Conservation (phyloP, 92 coral and sea anemone genomes). For the Pocillopora grandis region DNA sequence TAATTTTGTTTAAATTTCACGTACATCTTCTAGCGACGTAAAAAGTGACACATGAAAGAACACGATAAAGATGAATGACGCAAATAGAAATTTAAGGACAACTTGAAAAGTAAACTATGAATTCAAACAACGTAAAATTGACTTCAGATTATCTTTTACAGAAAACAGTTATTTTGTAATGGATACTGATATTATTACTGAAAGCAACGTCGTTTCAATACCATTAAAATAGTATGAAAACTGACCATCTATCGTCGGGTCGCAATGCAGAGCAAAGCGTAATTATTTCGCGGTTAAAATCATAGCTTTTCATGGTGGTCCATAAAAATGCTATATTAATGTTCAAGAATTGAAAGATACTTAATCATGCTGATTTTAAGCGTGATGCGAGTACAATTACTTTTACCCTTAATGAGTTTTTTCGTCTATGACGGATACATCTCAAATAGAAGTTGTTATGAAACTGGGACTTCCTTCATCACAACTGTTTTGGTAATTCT, state of each 20-base stretch:
- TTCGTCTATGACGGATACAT: neutral
- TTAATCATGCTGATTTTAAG: neutral
- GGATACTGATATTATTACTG: no score
- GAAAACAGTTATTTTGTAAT: neutral
- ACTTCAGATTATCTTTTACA: neutral
- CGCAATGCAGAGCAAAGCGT: no score
- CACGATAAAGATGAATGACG: constrained; percentile 1
- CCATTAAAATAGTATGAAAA: no score
- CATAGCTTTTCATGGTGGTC: no score
- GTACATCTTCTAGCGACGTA: neutral
- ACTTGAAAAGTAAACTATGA: neutral
- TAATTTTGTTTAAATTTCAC: neutral
- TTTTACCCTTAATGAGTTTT: neutral
- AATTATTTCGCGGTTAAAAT: no score
- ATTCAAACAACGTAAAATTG: neutral
- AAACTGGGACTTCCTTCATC: neutral
- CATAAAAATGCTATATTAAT: neutral
- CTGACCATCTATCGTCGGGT: no score
- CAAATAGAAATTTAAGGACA: neutral
- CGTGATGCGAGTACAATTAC: neutral
- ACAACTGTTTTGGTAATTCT: neutral
- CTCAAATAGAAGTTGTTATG: neutral
- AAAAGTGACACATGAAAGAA: neutral
- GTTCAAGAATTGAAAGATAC: neutral
- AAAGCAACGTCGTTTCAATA: no score